Evolutionary conservation across 2,888 invertebrate species (phyloP).

Genomic region (Eupithecia subumbrata): DNA sequence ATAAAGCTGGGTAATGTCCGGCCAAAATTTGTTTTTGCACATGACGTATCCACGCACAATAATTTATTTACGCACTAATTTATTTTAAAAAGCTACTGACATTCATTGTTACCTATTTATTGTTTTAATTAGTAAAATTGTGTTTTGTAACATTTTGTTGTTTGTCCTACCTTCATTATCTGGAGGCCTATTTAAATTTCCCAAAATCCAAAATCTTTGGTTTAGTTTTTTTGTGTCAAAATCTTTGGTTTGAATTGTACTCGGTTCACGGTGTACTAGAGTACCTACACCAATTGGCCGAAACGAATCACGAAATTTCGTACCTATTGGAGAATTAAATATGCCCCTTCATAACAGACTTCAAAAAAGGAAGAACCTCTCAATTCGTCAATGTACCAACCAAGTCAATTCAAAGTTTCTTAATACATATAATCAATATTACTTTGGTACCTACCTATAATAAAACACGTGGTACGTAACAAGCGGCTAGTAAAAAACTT

Average conservation of each 20-base stretch:
- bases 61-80: conserved; percentile 6
- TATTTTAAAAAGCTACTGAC: not conserved
- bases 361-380: not conserved
- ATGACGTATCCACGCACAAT: not conserved
- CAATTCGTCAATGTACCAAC: not conserved
- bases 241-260: too few species aligned
- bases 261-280: too few species aligned
- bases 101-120: not conserved
- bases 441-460: too few species aligned
- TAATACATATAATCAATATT: too few species aligned
- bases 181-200: too few species aligned
- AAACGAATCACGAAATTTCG: too few species aligned
- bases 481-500: not conserved
- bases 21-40: not conserved
- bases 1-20: not conserved
- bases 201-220: too few species aligned
- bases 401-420: too few species aligned
- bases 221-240: too few species aligned
- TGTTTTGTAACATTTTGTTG: not conserved
- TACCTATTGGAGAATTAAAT: too few species aligned
- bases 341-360: not conserved
- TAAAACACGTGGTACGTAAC: not conserved
- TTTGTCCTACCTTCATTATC: not conserved
- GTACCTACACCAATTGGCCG: too few species aligned
- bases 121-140: not conserved